phyloP scores from a whole-genome alignment of 1,140 invertebrate species.

The Octopus bimaculoides region DNA sequence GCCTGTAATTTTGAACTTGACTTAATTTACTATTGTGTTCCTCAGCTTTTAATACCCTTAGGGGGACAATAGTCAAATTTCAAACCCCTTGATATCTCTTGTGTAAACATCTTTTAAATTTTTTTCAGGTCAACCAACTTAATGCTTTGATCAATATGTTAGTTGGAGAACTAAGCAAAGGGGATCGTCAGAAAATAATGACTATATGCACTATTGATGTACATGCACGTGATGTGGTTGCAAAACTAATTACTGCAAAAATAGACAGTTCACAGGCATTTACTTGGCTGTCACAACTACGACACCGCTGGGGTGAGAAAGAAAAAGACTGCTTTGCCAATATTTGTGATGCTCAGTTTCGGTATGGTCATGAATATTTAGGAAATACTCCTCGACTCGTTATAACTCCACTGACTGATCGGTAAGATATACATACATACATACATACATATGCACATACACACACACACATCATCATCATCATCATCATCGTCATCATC shows the following conservation, averaged over 20 bases:
- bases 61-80: background rate
- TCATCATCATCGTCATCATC: too few relatives aligned
- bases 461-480: too few relatives aligned
- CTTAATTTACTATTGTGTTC: background rate
- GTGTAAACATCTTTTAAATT: background rate
- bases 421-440: conserved; percentile 49
- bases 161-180: conserved; percentile 81
- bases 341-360: conserved; percentile 95
- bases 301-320: conserved; percentile 84
- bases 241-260: conserved; percentile 86
- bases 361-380: conserved; percentile 85
- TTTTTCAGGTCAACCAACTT: conserved; percentile 75
- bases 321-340: conserved; percentile 91
- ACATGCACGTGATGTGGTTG: conserved; percentile 85
- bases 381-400: conserved; percentile 92
- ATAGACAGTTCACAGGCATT: conserved; percentile 88
- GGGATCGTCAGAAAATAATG: conserved; percentile 96
- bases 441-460: too few relatives aligned
- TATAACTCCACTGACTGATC: conserved; percentile 92
- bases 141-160: conserved; percentile 86
- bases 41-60: background rate
- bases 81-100: background rate
- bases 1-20: background rate
- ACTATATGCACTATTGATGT: conserved; percentile 98
- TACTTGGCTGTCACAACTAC: conserved; percentile 91